Percentiles rank a stretch among this genome's conserved stretches.
Evolutionary conservation across 2,888 invertebrate genomes (phyloP).

Genomic region (Andrena fulva): DNA sequence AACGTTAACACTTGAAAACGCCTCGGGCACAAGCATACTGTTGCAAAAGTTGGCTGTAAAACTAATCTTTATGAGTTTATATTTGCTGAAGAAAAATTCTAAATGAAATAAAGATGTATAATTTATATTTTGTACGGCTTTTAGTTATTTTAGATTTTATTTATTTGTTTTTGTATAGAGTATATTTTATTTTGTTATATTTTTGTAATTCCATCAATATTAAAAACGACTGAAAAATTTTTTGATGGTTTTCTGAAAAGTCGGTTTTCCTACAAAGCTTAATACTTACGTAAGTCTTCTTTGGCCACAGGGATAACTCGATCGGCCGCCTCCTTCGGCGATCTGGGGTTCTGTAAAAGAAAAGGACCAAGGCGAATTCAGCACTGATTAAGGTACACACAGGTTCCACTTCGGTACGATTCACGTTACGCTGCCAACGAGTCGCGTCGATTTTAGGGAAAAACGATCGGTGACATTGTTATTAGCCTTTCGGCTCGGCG

Average conservation of each 20-base stretch:
- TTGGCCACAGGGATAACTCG: conserved; percentile 73
- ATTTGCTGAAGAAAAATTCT: no score
- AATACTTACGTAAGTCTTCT: conserved; percentile 82
- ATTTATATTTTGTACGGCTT: no score
- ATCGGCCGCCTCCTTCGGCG: conserved; percentile 73
- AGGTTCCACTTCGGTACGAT: not conserved
- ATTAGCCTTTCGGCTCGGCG: conserved; percentile 11
- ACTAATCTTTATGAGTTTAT: no score
- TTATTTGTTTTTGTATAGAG: no score
- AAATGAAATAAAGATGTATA: no score
- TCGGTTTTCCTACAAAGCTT: no score
- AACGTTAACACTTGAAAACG: no score
- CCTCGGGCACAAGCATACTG: no score
- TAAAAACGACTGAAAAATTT: not conserved
- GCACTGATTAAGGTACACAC: not conserved
- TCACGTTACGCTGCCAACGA: conserved; percentile 46
- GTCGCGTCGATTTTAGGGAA: not conserved
- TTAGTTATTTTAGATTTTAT: no score
- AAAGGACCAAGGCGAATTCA: conserved; percentile 13
- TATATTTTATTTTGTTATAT: no score
- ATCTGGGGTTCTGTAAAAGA: conserved; percentile 72
- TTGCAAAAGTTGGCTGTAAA: no score
- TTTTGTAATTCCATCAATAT: no score
- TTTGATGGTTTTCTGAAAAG: not conserved
- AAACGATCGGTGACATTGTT: conserved; percentile 38